These are phyloP conservation scores for Trachymyrmex septentrionalis DNA, from an alignment of 1,140 invertebrate species.

Conservation along the genomic window DNA sequence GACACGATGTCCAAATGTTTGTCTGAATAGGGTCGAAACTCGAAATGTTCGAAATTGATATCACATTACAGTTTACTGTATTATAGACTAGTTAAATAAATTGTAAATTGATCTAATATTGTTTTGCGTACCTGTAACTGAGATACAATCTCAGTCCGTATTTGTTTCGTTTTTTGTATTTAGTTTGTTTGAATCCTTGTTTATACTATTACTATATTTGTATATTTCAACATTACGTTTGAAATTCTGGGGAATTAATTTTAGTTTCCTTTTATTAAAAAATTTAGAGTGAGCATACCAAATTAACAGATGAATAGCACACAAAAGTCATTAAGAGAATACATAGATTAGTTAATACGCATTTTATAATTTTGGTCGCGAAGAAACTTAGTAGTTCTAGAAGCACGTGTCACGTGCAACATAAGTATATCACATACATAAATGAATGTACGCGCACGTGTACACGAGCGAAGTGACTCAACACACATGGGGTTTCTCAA, in stretches of 20 bases:
- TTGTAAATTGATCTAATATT: no score
- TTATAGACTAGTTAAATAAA: no score
- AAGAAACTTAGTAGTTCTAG: not conserved
- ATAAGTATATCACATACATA: not conserved
- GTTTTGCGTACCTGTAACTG: no score
- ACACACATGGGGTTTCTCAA: constrained; percentile 81
- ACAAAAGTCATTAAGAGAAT: not conserved
- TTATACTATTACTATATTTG: not conserved
- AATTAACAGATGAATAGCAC: not conserved
- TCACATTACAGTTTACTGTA: no score
- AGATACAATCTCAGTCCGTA: no score
- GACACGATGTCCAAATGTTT: no score
- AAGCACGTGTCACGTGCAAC: not conserved
- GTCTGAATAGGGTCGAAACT: no score
- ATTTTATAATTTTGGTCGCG: not conserved
- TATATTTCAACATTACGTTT: not conserved
- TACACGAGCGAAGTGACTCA: constrained; percentile 18
- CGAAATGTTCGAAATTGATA: no score
- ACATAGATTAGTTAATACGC: not conserved
- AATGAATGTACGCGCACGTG: constrained; percentile 20
- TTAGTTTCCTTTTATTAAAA: not conserved
- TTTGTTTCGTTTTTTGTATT: no score
- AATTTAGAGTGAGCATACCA: not conserved
- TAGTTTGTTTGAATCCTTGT: no score
- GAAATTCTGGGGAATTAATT: not conserved